Conservation (phyloP, 2,113 vertebrate species). For the Piaya cayana region DNA sequence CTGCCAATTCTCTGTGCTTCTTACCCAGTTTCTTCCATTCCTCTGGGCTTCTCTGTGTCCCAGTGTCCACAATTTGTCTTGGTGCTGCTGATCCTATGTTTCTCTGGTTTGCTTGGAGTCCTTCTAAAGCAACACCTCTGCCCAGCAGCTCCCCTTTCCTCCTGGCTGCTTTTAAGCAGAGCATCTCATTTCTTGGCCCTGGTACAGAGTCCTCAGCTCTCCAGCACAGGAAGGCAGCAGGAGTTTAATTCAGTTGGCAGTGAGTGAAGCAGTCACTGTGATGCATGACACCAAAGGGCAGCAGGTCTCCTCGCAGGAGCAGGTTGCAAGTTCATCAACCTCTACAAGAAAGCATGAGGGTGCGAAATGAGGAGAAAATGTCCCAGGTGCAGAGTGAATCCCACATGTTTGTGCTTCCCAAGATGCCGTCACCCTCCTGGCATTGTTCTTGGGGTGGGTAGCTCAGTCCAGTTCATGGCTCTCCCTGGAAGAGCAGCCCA, state of each 20-base stretch:
- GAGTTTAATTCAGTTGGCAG: not conserved
- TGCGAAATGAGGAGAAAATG: not conserved
- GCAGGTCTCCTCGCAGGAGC: not conserved
- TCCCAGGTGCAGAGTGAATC: not conserved
- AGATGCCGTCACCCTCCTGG: not conserved
- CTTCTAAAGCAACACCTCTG: not conserved
- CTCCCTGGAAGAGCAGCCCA: not conserved
- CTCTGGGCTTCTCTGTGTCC: not conserved
- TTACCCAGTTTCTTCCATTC: not conserved
- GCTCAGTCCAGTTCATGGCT: not conserved
- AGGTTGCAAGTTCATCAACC: not conserved
- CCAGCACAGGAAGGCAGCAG: not conserved
- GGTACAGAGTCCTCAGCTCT: not conserved
- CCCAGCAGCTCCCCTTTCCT: not conserved
- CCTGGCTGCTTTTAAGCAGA: not conserved
- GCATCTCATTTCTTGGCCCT: not conserved
- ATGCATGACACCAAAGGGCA: not conserved
- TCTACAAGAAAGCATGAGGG: not conserved
- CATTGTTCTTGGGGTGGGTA: not conserved
- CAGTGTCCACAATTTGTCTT: not conserved
- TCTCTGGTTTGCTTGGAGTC: not conserved
- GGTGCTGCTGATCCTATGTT: not conserved
- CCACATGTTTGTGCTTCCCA: not conserved
- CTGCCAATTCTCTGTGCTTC: not conserved
- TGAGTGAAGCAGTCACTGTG: not conserved